Base-by-base conservation (phyloP, 2,797 vertebrate species). In the Coracias cyanogaster region DNA sequence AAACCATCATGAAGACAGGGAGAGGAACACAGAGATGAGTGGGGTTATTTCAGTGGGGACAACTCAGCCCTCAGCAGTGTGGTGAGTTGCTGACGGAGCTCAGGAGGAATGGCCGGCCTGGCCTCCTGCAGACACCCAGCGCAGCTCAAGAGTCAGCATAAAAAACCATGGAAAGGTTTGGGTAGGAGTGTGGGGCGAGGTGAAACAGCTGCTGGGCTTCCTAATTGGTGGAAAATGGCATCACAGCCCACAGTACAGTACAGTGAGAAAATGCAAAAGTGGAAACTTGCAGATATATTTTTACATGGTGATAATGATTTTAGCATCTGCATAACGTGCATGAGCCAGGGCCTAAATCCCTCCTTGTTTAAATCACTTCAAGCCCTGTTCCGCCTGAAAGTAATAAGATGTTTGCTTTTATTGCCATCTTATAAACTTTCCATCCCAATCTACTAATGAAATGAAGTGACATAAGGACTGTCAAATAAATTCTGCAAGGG, bases 401-500 rank as follows among this genome's bases (percentile, higher is more conserved):
- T 41, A 96, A 95, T 91, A 89, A 93, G 95, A 89, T 96, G 33
- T 90, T 90, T 74, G 58, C 74, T 93, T 96, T 96, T 96, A 94
- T 55, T 94, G 78, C 94, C 82, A 52, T 64, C 64, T 97, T 95
- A 94, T 76, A 97, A 96, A 93, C 83, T 95, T 97, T 96, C 94
- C 95, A 94, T 91, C 82, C 90, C 82, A 48, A 94, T 94, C 55
- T 85, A 67, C 83, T 77, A 84, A 89, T 37, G 20, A 97, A 97
- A 94, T 73, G 58, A 95, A 90, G 94, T 73, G 92, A 86, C 82
- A 69, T 45, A 21, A 82, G 37, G 35, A 31, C 78, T 91, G 82
- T 82, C 92, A 97, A 93, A 96, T 84, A 96, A 94, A 96, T 82
- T 82, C 66, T 70, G 18, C n/a, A 14, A 41, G 20, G 31, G 4